Base-by-base conservation (phyloP, 1,140 invertebrate genomes). In the Mycetomoellerius zeteki region DNA sequence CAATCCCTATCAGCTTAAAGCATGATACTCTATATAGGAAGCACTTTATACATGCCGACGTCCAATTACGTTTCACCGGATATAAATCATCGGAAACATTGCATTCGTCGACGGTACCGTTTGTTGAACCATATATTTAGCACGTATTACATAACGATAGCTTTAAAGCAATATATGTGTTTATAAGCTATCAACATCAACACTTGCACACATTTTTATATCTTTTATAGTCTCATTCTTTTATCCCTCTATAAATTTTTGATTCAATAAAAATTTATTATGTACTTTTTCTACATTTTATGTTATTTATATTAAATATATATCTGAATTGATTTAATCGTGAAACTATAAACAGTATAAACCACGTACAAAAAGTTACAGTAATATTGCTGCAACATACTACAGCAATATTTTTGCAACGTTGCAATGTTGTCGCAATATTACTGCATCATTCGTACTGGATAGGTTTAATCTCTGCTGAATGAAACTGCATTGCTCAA, bases 1-100 rank as follows among this genome's bases (percentile, higher is more conserved):
- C 82, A 81, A 89, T 90, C 85, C 75, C 78, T 75, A 89, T 89
- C 69, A 85, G 62, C 71, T 47, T 60, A n/a, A 69, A 80, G 47
- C 54, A 87, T 77, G 65, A 19, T 52, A 21, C 64, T 37, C 62
- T 58, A 52, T 58, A 52, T 90, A 87, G 89, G 88, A 90, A 89
- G 85, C 81, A 77, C 56, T 82, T 37, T 47, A 50, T 50, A 50
- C 75, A 54, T 7, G 56, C 88, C 37, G 16, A 73, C 75, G 89
- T 87, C 85, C 88, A 90, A 90, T 90, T 90, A 89, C 89, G 77
- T 80, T 86, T 89, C 88, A 76, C 85, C 89, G 89, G 89, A 90
- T 90, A 90, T 89, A 90, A 89, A 90, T 90, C 85, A 90, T 90
- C 89, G 89, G 89, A 90, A 90, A 90, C 78, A 90, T 78, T 73